Base-by-base conservation (phyloP, 2,113 vertebrate genomes). In the Axis porcinus region DNA sequence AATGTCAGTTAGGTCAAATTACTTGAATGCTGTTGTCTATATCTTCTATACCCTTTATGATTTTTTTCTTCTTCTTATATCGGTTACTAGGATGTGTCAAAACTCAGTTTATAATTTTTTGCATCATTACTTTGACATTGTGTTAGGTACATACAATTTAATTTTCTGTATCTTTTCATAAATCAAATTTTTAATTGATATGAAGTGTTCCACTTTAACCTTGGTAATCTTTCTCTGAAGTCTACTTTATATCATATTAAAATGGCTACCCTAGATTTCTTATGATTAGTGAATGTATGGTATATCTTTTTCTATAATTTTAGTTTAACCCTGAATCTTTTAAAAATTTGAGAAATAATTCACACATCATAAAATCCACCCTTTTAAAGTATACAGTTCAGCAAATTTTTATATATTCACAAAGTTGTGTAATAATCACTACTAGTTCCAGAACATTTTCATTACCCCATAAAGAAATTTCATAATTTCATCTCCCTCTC, bases 71-170 rank as follows among this genome's bases (percentile, higher is more conserved):
- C 21, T 96, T 83, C 12, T 76, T 40, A 78, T 89, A 92, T 76
- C 5, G n/a, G n/a, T 85, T 11, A 89, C 13, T 60, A 27, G 25
- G 19, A 55, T 84, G 27, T 89, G 21, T 84, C 92, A 17, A 45
- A 97, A 89, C 81, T 95, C 19, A 86, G 28, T 85, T 78, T 25
- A 33, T 52, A 40, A 45, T 64, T 84, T 86, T 89, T 95, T 93
- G 10, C 58, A 86, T 93, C 11, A 81, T 97, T 92, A 76, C 10
- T 89, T 89, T 92, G 57, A 67, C 11, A 78, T 9, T 57, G 21
- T 57, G 43, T 86, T 50, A 13, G 47, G 47, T 50, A 14, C 47
- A 50, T 50, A 50, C 12, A 50, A 50, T 88, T 89, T 95, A 78
- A 84, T 97, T 93, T 95, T 89, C 1, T 95, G 25, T 58, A 33